Base-by-base conservation (phyloP, 2,797 vertebrate species). In the Gouania willdenowi region DNA sequence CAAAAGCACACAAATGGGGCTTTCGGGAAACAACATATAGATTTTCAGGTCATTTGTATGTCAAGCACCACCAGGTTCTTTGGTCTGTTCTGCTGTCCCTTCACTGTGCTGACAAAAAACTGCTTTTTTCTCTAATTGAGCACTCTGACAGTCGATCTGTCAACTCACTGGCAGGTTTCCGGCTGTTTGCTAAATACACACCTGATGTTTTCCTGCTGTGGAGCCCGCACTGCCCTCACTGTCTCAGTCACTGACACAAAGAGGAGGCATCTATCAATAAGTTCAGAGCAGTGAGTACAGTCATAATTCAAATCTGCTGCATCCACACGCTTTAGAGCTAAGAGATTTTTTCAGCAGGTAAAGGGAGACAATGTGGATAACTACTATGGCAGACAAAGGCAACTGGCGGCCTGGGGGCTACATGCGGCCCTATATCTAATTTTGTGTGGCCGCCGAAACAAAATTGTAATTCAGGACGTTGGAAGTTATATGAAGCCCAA, bases 141-240 rank as follows among this genome's bases (percentile, higher is more conserved):
- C 33, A 47, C 50, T 60, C 30, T 0, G 40, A 34, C 26, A 78
- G 61, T 79, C 65, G 53, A 72, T 81, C 68, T 50, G 71, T 81
- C 75, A 79, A 41, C 37, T 10, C 4, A 27, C 43, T 73, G 79
- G 71, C 56, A 13, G 54, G 37, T 55, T 51, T 66, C 74, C 75
- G 81, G 60, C 50, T 71, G 57, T 71, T 73, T 62, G 45, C 74
- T 79, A 81, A 83, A 80, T 68, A 77, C 68, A 69, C 55, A 50
- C 63, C 59, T 47, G 55, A 64, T 50, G 19, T 50, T 59, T 40
- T 52, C 59, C 60, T 43, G 28, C 48, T 27, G 22, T 34, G 42
- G 54, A 77, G 71, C 36, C 43, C 29, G 53, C 52, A 26, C 55
- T 62, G 45, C 48, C 31, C 36, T 58, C 41, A 10, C 54, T 9